Evolutionary conservation across 2,797 vertebrate species (phyloP).

Genomic region (Chiropotes sagulatus): DNA sequence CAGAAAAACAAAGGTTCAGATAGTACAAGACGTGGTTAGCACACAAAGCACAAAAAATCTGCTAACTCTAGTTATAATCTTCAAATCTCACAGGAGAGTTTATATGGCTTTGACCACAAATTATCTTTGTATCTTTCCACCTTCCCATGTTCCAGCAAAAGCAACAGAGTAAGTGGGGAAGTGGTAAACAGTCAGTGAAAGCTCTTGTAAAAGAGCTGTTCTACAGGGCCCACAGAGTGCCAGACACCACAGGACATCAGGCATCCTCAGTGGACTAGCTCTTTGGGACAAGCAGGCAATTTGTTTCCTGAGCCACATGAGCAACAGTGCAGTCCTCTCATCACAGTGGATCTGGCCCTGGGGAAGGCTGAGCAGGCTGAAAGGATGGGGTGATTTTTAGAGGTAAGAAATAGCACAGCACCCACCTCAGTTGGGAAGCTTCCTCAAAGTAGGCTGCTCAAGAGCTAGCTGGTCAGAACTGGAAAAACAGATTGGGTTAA

Average conservation of each 20-base stretch:
- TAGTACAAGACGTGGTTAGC: constrained; percentile 10
- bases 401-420: constrained; percentile 50
- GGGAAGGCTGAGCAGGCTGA: background rate
- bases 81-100: background rate
- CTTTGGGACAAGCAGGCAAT: background rate
- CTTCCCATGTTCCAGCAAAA: constrained; percentile 29
- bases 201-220: background rate
- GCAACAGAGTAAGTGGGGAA: background rate
- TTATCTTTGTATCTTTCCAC: constrained; percentile 9
- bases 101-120: background rate
- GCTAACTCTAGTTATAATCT: constrained; percentile 3
- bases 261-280: background rate
- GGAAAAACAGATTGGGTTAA: constrained; percentile 73
- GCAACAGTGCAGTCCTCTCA: background rate
- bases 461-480: constrained; percentile 49
- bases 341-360: background rate
- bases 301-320: background rate
- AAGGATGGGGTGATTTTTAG: constrained; percentile 10
- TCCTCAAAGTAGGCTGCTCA: constrained; percentile 61
- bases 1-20: constrained; percentile 48
- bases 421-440: constrained; percentile 43
- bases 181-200: background rate
- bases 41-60: background rate
- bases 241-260: background rate
- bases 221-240: background rate